Base-by-base conservation (phyloP, 2,113 vertebrate genomes). In the Eurypyga helias region DNA sequence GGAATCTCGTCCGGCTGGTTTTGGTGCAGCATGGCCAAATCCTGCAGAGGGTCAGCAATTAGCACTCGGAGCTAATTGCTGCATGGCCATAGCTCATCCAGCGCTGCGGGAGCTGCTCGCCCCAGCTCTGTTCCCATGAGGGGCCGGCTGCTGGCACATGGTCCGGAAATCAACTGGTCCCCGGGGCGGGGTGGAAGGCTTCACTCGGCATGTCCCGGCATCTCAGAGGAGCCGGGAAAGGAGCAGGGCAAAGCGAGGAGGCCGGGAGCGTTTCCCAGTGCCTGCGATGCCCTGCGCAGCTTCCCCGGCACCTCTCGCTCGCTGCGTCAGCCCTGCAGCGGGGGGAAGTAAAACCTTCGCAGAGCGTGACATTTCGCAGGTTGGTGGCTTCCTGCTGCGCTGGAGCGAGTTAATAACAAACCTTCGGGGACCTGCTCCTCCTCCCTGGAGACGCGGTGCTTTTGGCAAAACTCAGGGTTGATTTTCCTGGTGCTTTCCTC, bases 181-280 rank as follows among this genome's bases (percentile, higher is more conserved):
- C 29, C 0, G 0, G 43, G 31, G 10, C 1, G 2, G 17, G 23
- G 28, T 31, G 0, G 2, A 49, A 70, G 52, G 4, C n/a, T 54
- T 11, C 1, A 5, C 29, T n/a, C 0, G 1, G 25, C 0, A 0
- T 4, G n/a, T 24, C 15, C 48, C 0, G 0, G 48, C 7, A 0
- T 48, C 67, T 52, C 29, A 1, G 66, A 60, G 79, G 5, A 33
- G 52, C 52, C 0, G 6, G 48, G 52, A 19, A 11, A 19, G 71
- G 57, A 24, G 52, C 3, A 0, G 17, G 75, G 36, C 1, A 15
- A 25, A 29, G 57, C 0, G 0, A 11, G 86, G 54, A 23, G 58
- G 75, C 2, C 3, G 5, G 58, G 43, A 52, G 36, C 7, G 0
- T 45, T 62, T 64, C 46, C 75, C 54, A 20, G 31, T 1, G 5